These are phyloP conservation scores for Neocrepidodera transversa DNA, from an alignment of 2,888 invertebrate species.

Conservation along the genomic window DNA sequence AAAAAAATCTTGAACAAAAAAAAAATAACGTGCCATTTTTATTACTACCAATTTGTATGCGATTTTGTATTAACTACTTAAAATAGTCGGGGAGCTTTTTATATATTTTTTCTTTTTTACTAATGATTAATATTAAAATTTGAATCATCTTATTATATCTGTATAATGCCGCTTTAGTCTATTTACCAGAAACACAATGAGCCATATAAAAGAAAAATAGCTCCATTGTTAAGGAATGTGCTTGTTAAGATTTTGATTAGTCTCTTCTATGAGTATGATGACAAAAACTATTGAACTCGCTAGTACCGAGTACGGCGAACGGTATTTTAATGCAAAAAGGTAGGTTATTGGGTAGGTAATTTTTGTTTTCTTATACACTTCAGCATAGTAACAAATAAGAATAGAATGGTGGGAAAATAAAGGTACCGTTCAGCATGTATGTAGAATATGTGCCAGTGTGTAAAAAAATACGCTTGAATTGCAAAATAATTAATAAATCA, in stretches of 20 bases:
- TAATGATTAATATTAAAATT: no score
- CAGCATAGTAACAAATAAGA: neutral
- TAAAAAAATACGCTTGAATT: neutral
- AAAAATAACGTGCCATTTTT: conserved; percentile 5
- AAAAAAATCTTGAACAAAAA: neutral
- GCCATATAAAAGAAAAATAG: no score
- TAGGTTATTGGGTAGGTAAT: conserved; percentile 2
- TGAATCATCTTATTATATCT: no score
- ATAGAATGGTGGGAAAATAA: neutral
- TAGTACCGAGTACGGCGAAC: neutral
- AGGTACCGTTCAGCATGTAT: neutral
- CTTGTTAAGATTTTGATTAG: neutral
- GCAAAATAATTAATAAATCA: no score
- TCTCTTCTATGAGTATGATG: neutral
- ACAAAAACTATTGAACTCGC: conserved; percentile 1
- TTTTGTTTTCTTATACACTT: neutral
- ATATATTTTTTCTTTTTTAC: no score
- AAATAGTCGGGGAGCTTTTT: neutral
- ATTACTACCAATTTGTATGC: neutral
- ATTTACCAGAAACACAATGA: no score
- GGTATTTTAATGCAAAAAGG: conserved; percentile 4
- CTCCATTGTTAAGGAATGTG: neutral
- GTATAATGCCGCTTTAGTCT: no score
- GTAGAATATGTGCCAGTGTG: neutral
- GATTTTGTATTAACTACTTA: neutral